Evolutionary conservation across 2,888 invertebrate species (phyloP), one percentile per base, ranked within the genome.

Genomic region (Crepidodera aurea): DNA sequence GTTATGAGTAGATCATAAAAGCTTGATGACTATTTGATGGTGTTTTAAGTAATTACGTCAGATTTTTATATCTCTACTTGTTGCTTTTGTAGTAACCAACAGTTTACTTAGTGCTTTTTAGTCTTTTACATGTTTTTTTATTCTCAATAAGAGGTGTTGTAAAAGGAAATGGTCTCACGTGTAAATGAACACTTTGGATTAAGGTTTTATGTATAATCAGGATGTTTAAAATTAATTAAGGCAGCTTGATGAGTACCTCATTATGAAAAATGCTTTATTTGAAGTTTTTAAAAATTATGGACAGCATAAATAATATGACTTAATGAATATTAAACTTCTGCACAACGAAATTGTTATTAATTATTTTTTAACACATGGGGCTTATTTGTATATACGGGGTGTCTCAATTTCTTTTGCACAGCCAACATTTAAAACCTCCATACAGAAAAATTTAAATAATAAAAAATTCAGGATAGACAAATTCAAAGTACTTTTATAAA

Each of bases 1-100:
- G 76, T 78, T 78, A 78, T 74, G 78, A 77, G 76, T 73, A 74
- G 77, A 73, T 76, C 78, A 75, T 78, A 78, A 78, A 78, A 76
- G 71, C 73, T 73, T 72, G 74, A 75, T 72, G 77, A 76, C 75
- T 75, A 77, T 76, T 76, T 75, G 73, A 73, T 74, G 73, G 71
- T 72, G 74, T 74, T 77, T 76, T 71, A 72, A 71, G 78, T 79
- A 79, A 79, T 79, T 79, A 77, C 70, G 69, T 64, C 69, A 69
- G 75, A 76, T 77, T 78, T 78, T 78, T 78, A 76, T 75, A 71
- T 69, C 73, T 70, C 73, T 62, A 77, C 77, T 76, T 78, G 77
- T 77, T 77, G 77, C 71, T 69, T 61, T 51, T 39, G 50, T 57
- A 57, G 32, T 56, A 46, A 46, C 34, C n/a, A 34, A 19, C 29